Evolutionary conservation across 2,113 vertebrate species (phyloP), one percentile per base, ranked within the genome.

Genomic region (Parotia lawesii): DNA sequence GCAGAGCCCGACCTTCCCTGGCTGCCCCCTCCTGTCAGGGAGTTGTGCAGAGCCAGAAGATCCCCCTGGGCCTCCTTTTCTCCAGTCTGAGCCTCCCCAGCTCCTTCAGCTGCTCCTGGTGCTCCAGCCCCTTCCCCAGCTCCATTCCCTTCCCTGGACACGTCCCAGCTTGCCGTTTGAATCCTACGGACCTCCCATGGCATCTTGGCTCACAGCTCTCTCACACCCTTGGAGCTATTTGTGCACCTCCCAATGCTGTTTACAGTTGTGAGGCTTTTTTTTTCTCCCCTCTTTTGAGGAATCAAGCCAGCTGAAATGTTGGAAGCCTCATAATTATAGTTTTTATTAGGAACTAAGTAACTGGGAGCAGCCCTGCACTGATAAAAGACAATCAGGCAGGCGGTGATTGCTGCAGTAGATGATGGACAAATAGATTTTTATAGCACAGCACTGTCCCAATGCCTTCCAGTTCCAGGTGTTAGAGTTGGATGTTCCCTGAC

Each of bases 1-100:
- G 22, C 35, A 83, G 25, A 69, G 42, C 31, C 24, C 2, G 5
- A 18, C 15, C 13, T 3, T 8, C 15, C 13, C 7, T 1, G 0
- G 22, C 40, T 89, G 15, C 9, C 0, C 15, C 1, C 31, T 37
- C 64, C 31, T 62, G 18, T 62, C 42, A 70, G 31, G 19, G 47
- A 37, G 8, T 10, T 56, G 31, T 16, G 57, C 1, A 75, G 48
- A 62, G 42, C 27, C 31, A 70, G 12, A 48, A 70, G 22, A 27
- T 76, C 8, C 21, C 15, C 5, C 18, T 23, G 18, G 69, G 47
- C 35, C 31, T 62, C 25, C 35, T 82, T 35, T 69, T 35, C 54
- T 27, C n/a, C 70, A 47, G 70, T 2, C 24, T 75, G 47, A 61
- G 54, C n/a, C 20, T 9, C 27, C 21, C 17, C 61, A 54, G n/a